These are phyloP conservation scores for Hippocampus zosterae DNA, from an alignment of 2,113 vertebrate genomes.

Conservation along the genomic window DNA sequence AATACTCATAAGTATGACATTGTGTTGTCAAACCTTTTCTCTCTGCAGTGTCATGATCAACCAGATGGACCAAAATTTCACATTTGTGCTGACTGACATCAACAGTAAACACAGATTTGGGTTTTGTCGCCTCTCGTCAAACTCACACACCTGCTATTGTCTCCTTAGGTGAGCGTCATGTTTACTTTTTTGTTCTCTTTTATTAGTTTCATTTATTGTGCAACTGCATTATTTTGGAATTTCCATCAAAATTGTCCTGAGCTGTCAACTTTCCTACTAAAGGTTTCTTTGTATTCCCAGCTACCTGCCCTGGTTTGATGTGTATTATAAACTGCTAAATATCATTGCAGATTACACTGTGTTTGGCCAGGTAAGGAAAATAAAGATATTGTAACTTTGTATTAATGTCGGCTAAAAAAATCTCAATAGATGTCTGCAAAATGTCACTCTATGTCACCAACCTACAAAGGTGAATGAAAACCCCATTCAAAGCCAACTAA, in stretches of 20 bases:
- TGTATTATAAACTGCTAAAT: constrained; percentile 96
- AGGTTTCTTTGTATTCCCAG: constrained; percentile 59
- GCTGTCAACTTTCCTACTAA: neutral
- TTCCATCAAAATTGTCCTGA: neutral
- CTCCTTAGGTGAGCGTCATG: constrained; percentile 68
- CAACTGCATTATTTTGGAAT: neutral
- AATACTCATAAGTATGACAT: neutral
- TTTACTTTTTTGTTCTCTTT: neutral
- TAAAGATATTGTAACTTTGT: neutral
- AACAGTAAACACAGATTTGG: constrained; percentile 98
- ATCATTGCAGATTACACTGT: constrained; percentile 90
- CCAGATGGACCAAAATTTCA: constrained; percentile 96
- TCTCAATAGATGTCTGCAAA: neutral
- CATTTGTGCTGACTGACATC: constrained; percentile 97
- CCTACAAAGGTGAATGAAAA: neutral
- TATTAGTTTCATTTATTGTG: neutral
- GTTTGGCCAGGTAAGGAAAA: constrained; percentile 84
- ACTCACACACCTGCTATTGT: constrained; percentile 88
- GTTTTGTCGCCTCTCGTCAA: constrained; percentile 94
- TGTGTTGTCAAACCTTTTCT: neutral
- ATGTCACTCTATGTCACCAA: neutral
- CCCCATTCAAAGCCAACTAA: neutral
- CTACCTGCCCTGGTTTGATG: constrained; percentile 98
- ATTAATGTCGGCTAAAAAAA: neutral
- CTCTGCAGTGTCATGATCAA: constrained; percentile 80